Evolutionary conservation across 1,140 invertebrate species (phyloP).

Genomic region (Drosophila virilis): DNA sequence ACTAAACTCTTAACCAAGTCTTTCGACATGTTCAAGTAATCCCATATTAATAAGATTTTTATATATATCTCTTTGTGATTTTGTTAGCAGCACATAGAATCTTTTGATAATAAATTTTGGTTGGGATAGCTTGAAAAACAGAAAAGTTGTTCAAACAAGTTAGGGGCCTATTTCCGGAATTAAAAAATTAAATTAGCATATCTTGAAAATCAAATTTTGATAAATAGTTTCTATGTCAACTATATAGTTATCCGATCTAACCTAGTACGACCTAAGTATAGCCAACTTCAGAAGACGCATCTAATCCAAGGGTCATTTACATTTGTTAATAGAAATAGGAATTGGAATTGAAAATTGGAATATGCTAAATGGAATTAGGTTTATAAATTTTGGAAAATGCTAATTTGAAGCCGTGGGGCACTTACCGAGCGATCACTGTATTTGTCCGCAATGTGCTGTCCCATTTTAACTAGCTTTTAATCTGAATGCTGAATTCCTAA

Average conservation of each 20-base stretch:
- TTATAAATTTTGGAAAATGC: background rate
- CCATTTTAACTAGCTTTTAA: constrained; percentile 4
- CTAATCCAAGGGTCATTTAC: no score
- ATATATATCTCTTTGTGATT: background rate
- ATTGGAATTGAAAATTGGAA: no score
- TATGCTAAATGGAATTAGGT: no score
- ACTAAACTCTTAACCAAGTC: background rate
- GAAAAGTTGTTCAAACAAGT: background rate
- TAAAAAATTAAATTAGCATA: no score
- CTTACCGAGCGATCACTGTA: constrained; percentile 11
- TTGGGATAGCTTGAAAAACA: background rate
- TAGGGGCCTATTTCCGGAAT: no score
- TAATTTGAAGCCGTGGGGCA: background rate
- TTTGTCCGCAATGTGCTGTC: constrained; percentile 55
- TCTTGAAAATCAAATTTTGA: no score
- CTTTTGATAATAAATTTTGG: background rate
- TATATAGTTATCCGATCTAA: no score
- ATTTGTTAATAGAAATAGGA: background rate
- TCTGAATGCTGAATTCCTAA: constrained; percentile 6
- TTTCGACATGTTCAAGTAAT: background rate
- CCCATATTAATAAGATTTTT: background rate
- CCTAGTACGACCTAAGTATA: no score
- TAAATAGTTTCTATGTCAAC: no score
- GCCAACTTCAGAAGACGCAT: no score
- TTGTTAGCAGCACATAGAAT: background rate